These are phyloP conservation scores for Baryphthengus martii DNA, from an alignment of 2,113 vertebrate genomes.

Conservation along the genomic window DNA sequence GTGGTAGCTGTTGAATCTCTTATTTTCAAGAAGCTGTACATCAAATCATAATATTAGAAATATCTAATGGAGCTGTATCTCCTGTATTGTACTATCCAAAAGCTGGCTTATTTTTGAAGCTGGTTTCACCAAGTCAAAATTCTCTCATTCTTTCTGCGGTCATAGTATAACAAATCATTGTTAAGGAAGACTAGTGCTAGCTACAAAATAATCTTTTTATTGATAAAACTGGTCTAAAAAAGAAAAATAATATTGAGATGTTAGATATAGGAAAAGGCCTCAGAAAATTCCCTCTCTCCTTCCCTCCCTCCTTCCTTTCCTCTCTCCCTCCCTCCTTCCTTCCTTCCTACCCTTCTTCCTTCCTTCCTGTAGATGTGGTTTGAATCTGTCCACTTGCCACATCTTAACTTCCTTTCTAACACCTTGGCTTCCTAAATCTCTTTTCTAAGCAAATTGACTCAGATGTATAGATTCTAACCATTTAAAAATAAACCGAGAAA, in stretches of 20 bases:
- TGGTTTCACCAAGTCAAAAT: background rate
- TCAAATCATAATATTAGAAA: background rate
- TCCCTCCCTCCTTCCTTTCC: background rate
- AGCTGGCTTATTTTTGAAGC: background rate
- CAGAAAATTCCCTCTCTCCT: background rate
- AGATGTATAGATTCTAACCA: background rate
- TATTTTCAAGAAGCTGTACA: background rate
- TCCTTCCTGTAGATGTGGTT: background rate
- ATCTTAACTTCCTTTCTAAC: background rate
- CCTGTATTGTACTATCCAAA: background rate
- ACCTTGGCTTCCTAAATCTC: background rate
- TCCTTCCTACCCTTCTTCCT: too few relatives aligned
- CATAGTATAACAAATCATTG: background rate
- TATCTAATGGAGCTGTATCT: background rate
- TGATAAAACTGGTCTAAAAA: background rate
- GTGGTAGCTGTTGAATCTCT: background rate
- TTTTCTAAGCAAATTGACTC: background rate
- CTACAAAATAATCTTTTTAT: background rate
- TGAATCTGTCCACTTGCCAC: background rate
- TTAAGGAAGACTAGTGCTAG: background rate
- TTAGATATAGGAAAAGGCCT: background rate
- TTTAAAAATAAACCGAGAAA: background rate
- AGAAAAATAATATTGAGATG: background rate
- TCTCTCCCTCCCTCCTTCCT: rapidly evolving
- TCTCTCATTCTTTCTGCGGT: background rate